phyloP scores from a whole-genome alignment of 2,888 invertebrate genomes.

The Caenorhabditis auriculariae region DNA sequence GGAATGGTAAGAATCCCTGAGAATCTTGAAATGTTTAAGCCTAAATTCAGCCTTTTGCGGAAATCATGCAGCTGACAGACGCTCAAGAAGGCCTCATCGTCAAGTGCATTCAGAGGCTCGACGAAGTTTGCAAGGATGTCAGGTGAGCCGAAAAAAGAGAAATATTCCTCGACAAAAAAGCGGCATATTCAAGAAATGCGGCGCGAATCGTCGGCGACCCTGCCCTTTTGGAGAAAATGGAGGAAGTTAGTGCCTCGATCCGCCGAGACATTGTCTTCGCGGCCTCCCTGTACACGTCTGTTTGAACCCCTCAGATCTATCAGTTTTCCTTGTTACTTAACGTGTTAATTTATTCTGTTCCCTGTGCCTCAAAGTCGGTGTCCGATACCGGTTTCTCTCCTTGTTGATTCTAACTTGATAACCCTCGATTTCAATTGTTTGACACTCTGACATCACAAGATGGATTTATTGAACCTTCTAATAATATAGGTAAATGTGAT shows the following conservation, averaged over 20 bases:
- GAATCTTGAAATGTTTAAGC: not conserved
- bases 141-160: constrained; percentile 67
- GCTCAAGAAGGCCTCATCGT: constrained; percentile 98
- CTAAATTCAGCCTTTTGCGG: constrained; percentile 78
- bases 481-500: too few relatives aligned
- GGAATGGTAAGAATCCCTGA: constrained; percentile 73
- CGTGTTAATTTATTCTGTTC: not conserved
- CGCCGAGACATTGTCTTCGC: constrained; percentile 97
- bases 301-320: too few relatives aligned
- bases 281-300: constrained; percentile 83
- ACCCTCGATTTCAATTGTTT: too few relatives aligned
- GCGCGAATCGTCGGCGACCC: constrained; percentile 91
- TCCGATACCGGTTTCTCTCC: not conserved
- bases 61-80: constrained; percentile 87
- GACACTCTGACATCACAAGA: too few relatives aligned
- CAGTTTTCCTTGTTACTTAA: not conserved
- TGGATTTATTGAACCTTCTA: too few relatives aligned
- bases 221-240: constrained; percentile 87
- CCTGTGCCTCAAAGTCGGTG: not conserved
- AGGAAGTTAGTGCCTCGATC: constrained; percentile 81
- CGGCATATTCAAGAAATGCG: constrained; percentile 72
- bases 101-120: constrained; percentile 90
- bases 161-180: constrained; percentile 74
- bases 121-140: constrained; percentile 86
- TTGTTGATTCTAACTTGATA: not conserved